These are phyloP conservation scores for Paedocypris micromegethes DNA, from an alignment of 2,797 vertebrate genomes.

Conservation along the genomic window DNA sequence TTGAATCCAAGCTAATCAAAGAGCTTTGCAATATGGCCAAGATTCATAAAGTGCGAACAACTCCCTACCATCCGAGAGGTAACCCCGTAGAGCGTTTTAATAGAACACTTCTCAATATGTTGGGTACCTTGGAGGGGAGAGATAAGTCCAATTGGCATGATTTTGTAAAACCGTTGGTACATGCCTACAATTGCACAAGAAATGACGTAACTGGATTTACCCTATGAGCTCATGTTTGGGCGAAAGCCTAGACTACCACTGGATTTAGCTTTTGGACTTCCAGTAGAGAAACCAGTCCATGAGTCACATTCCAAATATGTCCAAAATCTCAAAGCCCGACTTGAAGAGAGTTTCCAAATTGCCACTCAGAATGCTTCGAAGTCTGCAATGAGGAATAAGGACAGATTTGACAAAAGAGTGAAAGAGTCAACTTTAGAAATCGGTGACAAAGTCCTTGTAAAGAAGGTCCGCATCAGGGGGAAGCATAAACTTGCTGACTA, in stretches of 20 bases:
- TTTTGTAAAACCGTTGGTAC: neutral
- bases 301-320: neutral
- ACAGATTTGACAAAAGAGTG: neutral
- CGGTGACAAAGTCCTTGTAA: neutral
- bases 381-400: conserved; percentile 1
- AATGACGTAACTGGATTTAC: neutral
- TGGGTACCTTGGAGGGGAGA: neutral
- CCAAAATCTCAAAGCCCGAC: neutral
- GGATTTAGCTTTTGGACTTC: neutral
- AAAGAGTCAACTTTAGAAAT: neutral
- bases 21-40: neutral
- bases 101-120: neutral
- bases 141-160: neutral
- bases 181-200: conserved; percentile 1
- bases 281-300: neutral
- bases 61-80: neutral
- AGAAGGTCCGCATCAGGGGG: neutral
- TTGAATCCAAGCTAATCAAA: conserved; percentile 1
- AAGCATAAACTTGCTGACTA: conserved; percentile 1
- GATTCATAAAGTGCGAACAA: neutral
- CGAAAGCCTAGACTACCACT: neutral
- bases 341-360: neutral
- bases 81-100: neutral
- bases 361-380: conserved; percentile 1
- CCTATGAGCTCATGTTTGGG: neutral